Base-by-base conservation (phyloP, 2,888 invertebrate species). In the Hoplodrina blanda region DNA sequence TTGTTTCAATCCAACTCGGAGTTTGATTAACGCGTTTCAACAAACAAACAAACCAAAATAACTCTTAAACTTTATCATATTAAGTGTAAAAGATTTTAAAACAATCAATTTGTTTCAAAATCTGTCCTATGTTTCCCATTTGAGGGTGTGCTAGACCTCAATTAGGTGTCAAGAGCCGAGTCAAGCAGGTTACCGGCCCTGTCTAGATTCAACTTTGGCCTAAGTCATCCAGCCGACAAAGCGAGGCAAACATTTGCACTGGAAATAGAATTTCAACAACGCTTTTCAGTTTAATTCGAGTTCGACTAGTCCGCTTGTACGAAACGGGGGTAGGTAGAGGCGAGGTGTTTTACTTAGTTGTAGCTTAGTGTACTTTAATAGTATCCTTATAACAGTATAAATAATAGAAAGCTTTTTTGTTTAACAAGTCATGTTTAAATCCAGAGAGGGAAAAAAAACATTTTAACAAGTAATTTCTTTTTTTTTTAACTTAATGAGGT, bases 221-320 rank as follows among this genome's bases (percentile, higher is more conserved):
- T 74, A 55, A 77, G 81, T 81, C 67, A 76, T 65, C 62, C 50
- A 60, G 73, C 71, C 67, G 65, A 83, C 81, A 81, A 77, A 55
- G 30, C 62, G 50, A 74, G 50, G 75, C 82, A 81, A 84, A 82
- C 81, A 78, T 82, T 82, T 82, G 74, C 72, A 77, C 81, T 69
- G 62, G 81, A 69, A 83, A 83, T 81, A 81, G 84, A 80, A 80
- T 80, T 77, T 83, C 69, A 83, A 77, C 68, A 72, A 74, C 80
- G 68, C 76, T 73, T 73, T 80, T 69, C 77, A 65, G 20, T 64
- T 62, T 57, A 71, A 79, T 69, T 71, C 65, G 37, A 62, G 50
- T 69, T 75, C 80, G 62, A 64, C 60, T 25, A 30, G 46, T 46
- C 64, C 52, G 79, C 75, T 75, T 78, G 79, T 73, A 78, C 56